These are phyloP conservation scores for Rutpela maculata DNA, from an alignment of 2,888 invertebrate genomes.

Conservation along the genomic window DNA sequence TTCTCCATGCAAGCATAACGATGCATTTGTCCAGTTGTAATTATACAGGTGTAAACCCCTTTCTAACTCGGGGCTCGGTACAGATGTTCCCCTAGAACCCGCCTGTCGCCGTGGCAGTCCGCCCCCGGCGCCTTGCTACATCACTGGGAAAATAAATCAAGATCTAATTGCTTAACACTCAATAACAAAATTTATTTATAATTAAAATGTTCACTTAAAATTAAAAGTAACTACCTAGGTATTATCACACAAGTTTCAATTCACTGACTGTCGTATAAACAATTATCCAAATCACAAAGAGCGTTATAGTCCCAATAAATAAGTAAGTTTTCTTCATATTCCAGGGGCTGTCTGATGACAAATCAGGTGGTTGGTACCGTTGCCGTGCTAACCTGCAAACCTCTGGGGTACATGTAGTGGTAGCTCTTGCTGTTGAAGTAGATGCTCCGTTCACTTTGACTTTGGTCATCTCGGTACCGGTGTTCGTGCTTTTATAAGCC, in stretches of 20 bases:
- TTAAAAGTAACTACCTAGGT: slow-evolving; percentile 49
- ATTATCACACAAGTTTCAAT: slow-evolving; percentile 66
- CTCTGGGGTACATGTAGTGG: slow-evolving; percentile 68
- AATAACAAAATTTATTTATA: slow-evolving; percentile 28
- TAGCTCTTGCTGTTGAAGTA: slow-evolving; percentile 47
- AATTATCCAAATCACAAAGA: slow-evolving; percentile 75
- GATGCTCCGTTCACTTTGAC: slow-evolving; percentile 59
- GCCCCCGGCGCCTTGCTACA: too few species aligned
- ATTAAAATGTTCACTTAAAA: slow-evolving; percentile 7
- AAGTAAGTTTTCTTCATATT: slow-evolving; percentile 75
- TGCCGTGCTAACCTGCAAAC: slow-evolving; percentile 70
- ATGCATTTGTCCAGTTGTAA: too few species aligned
- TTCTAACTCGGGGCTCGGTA: too few species aligned
- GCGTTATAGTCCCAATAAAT: slow-evolving; percentile 72
- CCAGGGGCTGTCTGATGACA: slow-evolving; percentile 76
- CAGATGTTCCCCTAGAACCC: too few species aligned
- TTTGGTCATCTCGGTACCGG: slow-evolving; percentile 68
- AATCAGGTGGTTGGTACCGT: slow-evolving; percentile 68
- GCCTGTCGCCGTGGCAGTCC: too few species aligned
- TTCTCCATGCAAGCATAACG: too few species aligned
- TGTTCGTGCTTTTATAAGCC: slow-evolving; percentile 67
- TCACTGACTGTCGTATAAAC: slow-evolving; percentile 70
- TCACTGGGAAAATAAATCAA: neutral
- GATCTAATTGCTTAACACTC: neutral
- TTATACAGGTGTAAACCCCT: too few species aligned